phyloP scores from a whole-genome alignment of 2,113 vertebrate genomes.

The Hiodon tergisus region DNA sequence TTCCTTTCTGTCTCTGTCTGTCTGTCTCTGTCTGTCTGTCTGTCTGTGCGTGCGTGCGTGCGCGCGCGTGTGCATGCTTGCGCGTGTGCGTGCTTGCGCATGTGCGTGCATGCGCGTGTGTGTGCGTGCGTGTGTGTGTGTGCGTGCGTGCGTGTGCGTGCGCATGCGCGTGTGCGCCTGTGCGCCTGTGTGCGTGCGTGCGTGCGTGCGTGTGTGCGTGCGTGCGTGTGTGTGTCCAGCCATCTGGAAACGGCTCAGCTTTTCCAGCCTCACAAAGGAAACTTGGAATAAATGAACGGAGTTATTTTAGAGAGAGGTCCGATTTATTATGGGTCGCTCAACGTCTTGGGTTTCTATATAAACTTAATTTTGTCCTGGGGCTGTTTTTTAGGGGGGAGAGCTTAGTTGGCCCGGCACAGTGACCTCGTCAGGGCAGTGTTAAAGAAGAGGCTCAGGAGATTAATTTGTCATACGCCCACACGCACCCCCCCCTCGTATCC shows the following conservation, averaged over 20 bases:
- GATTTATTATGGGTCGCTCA: conserved; percentile 12
- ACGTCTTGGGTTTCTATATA: conserved; percentile 28
- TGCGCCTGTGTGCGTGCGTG: not conserved
- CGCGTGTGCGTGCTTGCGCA: not conserved
- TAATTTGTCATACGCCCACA: not conserved
- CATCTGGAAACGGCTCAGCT: conserved; percentile 38
- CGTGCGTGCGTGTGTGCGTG: not conserved
- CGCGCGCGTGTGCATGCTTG: not conserved
- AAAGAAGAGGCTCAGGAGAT: not conserved
- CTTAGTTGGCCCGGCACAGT: not conserved
- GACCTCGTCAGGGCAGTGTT: not conserved
- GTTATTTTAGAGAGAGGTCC: conserved; percentile 11
- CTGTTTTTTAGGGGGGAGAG: not conserved
- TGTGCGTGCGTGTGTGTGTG: conserved; percentile 9
- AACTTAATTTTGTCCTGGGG: conserved; percentile 12
- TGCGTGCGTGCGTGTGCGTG: not conserved
- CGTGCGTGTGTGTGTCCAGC: conserved; percentile 1
- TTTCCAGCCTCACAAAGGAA: conserved; percentile 6
- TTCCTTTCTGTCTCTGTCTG: conserved; percentile 5
- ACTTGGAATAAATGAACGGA: conserved; percentile 19
- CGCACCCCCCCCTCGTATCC: not conserved
- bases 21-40: not conserved
- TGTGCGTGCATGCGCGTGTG: conserved; percentile 10
- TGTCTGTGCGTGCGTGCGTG: not conserved
- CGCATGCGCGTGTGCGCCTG: conserved; percentile 8